Evolutionary conservation across 2,113 vertebrate species (phyloP).

Genomic region (Meriones unguiculatus): DNA sequence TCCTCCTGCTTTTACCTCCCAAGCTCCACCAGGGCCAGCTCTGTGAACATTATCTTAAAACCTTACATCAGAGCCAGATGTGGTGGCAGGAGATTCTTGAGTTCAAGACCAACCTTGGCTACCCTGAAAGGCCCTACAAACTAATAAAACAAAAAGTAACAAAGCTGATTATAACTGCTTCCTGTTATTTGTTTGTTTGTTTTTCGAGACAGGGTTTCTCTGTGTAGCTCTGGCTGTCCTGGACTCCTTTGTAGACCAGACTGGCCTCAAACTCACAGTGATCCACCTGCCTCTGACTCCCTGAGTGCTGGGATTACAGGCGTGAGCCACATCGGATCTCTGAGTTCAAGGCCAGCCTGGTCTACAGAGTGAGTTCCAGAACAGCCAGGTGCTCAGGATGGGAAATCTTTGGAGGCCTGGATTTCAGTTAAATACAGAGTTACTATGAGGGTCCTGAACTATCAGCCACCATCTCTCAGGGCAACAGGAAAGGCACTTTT

Average conservation of each 20-base stretch:
- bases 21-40: background rate
- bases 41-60: background rate
- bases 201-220: no score
- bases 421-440: conserved; percentile 18
- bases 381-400: background rate
- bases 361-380: no score
- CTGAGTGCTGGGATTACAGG: no score
- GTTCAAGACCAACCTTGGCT: background rate
- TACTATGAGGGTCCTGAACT: background rate
- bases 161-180: no score
- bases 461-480: background rate
- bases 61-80: background rate
- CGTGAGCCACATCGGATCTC: no score
- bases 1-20: background rate
- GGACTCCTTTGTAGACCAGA: no score
- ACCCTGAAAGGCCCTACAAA: background rate
- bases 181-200: background rate
- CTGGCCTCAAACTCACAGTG: no score
- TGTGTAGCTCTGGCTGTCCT: no score
- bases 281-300: no score
- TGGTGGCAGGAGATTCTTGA: background rate
- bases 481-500: background rate
- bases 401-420: conserved; percentile 25
- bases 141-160: no score
- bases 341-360: no score